phyloP scores from a whole-genome alignment of 92 coral and sea anemone species.

The Phenganax marumi region DNA sequence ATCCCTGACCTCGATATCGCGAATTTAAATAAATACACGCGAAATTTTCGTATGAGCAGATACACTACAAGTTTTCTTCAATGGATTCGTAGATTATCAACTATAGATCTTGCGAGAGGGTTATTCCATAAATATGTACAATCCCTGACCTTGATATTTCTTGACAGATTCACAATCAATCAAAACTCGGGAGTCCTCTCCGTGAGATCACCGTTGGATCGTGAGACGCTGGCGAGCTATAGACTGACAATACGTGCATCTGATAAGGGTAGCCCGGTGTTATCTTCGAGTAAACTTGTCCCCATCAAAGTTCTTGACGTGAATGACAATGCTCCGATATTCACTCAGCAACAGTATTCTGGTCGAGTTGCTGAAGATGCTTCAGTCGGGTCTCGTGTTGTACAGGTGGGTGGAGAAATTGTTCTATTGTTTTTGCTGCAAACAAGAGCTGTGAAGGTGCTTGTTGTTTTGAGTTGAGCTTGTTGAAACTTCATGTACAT shows the following conservation, averaged over 20 bases:
- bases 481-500: not conserved
- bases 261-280: conserved; percentile 66
- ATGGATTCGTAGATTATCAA: too few relatives aligned
- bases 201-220: conserved; percentile 66
- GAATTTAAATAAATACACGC: too few relatives aligned
- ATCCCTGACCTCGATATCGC: too few relatives aligned
- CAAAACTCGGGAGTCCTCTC: conserved; percentile 59
- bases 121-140: too few relatives aligned
- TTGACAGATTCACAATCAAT: conserved; percentile 52
- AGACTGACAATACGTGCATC: conserved; percentile 67
- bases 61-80: too few relatives aligned
- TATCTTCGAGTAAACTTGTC: conserved; percentile 58
- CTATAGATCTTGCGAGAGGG: too few relatives aligned
- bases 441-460: not conserved
- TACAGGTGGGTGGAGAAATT: not conserved
- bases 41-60: too few relatives aligned
- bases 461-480: not conserved
- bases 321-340: conserved; percentile 78
- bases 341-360: conserved; percentile 45
- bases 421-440: not conserved
- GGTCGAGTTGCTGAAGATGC: conserved; percentile 57
- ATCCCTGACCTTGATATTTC: not conserved
- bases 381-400: conserved; percentile 16
- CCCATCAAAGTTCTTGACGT: conserved; percentile 63
- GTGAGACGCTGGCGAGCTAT: conserved; percentile 61